phyloP scores from a whole-genome alignment of 2,113 vertebrate genomes.

The Leptosomus discolor region DNA sequence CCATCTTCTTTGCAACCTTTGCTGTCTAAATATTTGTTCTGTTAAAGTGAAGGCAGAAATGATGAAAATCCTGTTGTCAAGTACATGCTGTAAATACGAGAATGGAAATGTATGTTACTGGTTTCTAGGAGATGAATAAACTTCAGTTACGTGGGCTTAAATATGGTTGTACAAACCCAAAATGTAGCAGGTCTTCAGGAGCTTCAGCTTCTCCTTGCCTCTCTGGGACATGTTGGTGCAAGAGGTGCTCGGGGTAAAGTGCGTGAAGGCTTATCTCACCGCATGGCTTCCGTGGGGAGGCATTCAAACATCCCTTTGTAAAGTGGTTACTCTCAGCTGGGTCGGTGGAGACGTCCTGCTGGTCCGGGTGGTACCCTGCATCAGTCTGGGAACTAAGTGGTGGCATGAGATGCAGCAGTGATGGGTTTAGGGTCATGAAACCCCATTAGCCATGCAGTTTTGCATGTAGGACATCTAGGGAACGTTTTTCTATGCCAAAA shows the following conservation, averaged over 20 bases:
- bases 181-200: background rate
- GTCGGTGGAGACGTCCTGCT: fast-evolving
- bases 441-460: fast-evolving
- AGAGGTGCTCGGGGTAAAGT: background rate
- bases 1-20: background rate
- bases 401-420: background rate
- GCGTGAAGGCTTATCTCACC: background rate
- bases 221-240: background rate
- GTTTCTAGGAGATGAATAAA: background rate
- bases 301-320: background rate
- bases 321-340: background rate
- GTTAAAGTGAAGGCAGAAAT: background rate
- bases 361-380: background rate
- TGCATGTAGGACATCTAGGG: background rate
- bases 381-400: background rate
- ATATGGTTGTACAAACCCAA: background rate
- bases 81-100: fast-evolving
- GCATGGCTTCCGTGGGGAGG: fast-evolving
- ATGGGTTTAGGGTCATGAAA: background rate
- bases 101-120: fast-evolving
- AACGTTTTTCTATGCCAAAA: background rate
- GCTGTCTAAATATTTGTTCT: background rate
- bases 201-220: background rate
- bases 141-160: background rate
- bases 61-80: background rate